phyloP scores from a whole-genome alignment of 2,797 vertebrate genomes.

The Clarias platycephalus region DNA sequence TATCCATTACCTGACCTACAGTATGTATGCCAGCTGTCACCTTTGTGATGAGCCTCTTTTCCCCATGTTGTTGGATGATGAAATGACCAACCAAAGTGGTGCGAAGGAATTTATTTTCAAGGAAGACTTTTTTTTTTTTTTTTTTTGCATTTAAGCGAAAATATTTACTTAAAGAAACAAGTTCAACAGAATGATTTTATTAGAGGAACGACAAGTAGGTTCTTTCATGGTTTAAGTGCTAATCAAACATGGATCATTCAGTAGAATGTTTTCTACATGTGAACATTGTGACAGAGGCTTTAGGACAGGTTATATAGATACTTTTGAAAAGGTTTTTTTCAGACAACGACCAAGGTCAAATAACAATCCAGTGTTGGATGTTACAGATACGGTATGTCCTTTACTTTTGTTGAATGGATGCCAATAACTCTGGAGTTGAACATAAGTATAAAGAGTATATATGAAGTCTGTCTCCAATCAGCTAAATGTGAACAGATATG shows the following conservation, averaged over 20 bases:
- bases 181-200: not conserved
- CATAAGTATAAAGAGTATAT: not conserved
- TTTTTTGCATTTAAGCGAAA: not conserved
- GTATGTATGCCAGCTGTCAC: not conserved
- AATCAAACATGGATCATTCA: not conserved
- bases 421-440: not conserved
- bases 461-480: conserved; percentile 3
- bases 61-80: not conserved
- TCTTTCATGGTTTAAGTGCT: not conserved
- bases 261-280: not conserved
- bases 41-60: not conserved
- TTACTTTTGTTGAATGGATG: not conserved
- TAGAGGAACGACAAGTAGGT: not conserved
- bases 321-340: not conserved
- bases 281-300: not conserved
- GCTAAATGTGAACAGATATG: not conserved
- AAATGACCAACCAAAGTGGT: not conserved
- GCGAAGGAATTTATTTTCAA: not conserved
- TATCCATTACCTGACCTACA: not conserved
- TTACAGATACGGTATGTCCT: not conserved
- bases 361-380: not conserved
- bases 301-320: not conserved
- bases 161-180: not conserved
- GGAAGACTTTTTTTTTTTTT: not conserved
- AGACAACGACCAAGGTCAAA: not conserved